Conservation (phyloP, 2,797 vertebrate species). For the Threskiornis aethiopicus region DNA sequence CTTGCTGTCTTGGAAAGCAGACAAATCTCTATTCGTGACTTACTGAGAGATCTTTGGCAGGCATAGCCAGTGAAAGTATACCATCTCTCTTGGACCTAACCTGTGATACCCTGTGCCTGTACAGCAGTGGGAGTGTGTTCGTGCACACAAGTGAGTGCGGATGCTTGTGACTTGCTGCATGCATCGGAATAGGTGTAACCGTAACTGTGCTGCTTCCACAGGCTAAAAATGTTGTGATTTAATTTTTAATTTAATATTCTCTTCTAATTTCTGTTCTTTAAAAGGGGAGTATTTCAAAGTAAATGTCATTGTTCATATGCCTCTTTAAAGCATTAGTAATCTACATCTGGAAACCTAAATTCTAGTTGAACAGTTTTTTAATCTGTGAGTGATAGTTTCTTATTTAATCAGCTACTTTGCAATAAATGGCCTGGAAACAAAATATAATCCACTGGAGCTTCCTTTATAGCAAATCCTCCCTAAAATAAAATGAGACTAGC, state of each 20-base stretch:
- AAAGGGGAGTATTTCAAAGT: background rate
- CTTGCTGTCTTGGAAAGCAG: background rate
- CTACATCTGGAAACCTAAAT: background rate
- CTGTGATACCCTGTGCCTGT: background rate
- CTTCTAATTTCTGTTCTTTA: background rate
- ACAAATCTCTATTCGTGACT: background rate
- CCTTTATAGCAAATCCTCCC: background rate
- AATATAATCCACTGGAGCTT: background rate
- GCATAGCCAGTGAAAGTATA: background rate
- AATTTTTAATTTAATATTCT: background rate
- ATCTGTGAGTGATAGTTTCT: background rate
- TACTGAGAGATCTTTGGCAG: background rate
- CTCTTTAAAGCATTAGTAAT: background rate
- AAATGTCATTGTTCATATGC: background rate
- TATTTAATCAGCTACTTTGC: background rate
- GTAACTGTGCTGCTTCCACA: background rate
- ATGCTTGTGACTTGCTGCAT: background rate
- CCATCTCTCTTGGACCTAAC: background rate
- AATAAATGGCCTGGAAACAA: background rate
- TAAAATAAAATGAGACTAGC: background rate
- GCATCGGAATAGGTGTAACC: background rate
- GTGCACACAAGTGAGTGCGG: accelerated
- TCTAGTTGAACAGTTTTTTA: background rate
- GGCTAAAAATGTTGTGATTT: background rate
- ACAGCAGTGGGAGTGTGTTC: background rate